Evolutionary conservation across 2,113 vertebrate species (phyloP).

Genomic region (Cariama cristata): DNA sequence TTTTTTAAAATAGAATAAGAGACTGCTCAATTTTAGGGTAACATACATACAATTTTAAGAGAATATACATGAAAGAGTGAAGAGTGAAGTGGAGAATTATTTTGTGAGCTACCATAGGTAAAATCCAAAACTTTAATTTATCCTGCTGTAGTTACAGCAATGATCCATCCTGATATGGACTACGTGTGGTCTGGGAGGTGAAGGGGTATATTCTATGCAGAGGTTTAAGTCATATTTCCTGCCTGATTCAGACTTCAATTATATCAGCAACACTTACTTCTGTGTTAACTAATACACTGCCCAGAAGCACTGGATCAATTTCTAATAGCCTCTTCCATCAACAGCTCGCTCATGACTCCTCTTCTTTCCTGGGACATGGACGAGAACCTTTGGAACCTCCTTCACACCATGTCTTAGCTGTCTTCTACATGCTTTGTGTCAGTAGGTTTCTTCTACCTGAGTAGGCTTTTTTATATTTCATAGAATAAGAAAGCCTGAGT

Average conservation of each 20-base stretch:
- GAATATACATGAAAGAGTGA: neutral
- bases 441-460: neutral
- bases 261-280: neutral
- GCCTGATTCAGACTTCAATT: neutral
- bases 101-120: neutral
- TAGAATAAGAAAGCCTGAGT: too few species aligned
- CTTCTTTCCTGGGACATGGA: neutral
- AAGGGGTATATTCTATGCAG: neutral
- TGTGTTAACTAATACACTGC: neutral
- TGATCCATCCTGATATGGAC: neutral
- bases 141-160: neutral
- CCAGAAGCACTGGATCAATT: neutral
- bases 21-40: neutral
- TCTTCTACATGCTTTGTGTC: accelerated
- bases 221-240: neutral
- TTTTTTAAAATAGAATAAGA: neutral
- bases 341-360: neutral
- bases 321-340: neutral
- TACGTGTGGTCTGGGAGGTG: neutral
- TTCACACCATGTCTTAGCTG: accelerated
- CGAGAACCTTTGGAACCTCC: neutral
- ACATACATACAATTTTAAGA: neutral
- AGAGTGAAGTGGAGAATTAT: neutral
- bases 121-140: neutral
- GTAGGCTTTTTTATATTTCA: too few species aligned